Conservation (phyloP, 2,888 invertebrate species). For the Campopleginae sp. region DNA sequence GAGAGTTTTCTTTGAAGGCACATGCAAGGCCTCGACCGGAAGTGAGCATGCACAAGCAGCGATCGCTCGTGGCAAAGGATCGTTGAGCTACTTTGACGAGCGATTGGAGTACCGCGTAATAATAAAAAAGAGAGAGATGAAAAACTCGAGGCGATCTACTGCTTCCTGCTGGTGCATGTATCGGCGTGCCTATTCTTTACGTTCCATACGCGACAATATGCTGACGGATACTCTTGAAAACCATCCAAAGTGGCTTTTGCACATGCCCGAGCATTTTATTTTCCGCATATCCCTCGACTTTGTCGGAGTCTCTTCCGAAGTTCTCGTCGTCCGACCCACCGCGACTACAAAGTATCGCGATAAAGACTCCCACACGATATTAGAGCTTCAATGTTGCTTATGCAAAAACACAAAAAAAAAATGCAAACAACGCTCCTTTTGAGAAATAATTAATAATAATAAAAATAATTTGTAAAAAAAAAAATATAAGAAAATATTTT, state of each 20-base stretch:
- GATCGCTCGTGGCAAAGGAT: constrained; percentile 49
- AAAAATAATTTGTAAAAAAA: too few species aligned
- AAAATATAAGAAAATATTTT: too few species aligned
- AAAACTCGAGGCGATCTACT: constrained; percentile 16
- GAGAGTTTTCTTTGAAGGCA: constrained; percentile 7
- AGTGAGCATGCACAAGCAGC: constrained; percentile 22
- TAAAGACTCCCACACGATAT: constrained; percentile 54
- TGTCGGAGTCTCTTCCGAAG: constrained; percentile 18
- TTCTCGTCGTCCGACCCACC: constrained; percentile 7
- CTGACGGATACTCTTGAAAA: constrained; percentile 57
- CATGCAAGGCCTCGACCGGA: background rate
- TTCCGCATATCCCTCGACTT: constrained; percentile 12
- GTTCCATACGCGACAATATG: constrained; percentile 51
- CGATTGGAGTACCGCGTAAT: constrained; percentile 29
- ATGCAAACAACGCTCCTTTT: too few species aligned
- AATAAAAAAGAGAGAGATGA: constrained; percentile 24
- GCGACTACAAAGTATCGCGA: constrained; percentile 56
- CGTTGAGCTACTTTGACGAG: constrained; percentile 57
- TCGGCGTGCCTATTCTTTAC: constrained; percentile 19
- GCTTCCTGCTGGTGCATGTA: background rate
- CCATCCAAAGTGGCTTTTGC: constrained; percentile 52
- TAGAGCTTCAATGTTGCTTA: constrained; percentile 10
- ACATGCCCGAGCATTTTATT: background rate
- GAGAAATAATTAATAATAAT: too few species aligned
- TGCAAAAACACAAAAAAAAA: too few species aligned